Percentiles rank a stretch among this genome's conserved stretches.
Evolutionary conservation across 2,797 vertebrate species (phyloP).

Genomic region (Vipera latastei): DNA sequence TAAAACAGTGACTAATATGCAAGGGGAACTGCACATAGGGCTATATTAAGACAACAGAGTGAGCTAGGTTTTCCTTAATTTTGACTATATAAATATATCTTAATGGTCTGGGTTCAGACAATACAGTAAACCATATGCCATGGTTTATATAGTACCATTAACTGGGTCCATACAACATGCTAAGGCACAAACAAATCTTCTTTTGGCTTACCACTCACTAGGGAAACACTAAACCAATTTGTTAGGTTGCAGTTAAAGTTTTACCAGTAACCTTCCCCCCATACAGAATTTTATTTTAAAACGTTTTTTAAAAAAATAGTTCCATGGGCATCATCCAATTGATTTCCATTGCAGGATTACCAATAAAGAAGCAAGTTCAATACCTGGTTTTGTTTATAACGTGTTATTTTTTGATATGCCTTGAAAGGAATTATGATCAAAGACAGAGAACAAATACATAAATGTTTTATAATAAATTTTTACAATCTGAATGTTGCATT

Average conservation of each 20-base stretch:
- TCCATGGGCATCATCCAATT: background rate
- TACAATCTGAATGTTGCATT: background rate
- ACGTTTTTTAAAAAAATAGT: background rate
- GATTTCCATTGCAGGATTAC: background rate
- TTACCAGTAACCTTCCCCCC: background rate
- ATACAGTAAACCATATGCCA: background rate
- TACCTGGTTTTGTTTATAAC: background rate
- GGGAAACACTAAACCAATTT: background rate
- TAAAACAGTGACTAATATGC: background rate
- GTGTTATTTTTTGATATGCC: background rate
- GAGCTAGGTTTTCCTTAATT: background rate
- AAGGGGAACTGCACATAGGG: background rate
- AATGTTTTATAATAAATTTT: background rate
- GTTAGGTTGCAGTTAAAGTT: background rate
- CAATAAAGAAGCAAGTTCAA: background rate
- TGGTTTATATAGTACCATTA: background rate
- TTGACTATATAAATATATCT: background rate
- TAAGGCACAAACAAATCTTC: background rate
- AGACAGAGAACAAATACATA: background rate
- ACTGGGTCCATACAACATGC: background rate
- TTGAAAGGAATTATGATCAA: background rate
- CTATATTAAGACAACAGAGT: background rate
- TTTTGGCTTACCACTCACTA: background rate
- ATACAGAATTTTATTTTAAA: background rate
- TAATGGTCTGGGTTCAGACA: background rate